phyloP scores from a whole-genome alignment of 2,797 vertebrate genomes.

The Lepilemur septentrionalis region DNA sequence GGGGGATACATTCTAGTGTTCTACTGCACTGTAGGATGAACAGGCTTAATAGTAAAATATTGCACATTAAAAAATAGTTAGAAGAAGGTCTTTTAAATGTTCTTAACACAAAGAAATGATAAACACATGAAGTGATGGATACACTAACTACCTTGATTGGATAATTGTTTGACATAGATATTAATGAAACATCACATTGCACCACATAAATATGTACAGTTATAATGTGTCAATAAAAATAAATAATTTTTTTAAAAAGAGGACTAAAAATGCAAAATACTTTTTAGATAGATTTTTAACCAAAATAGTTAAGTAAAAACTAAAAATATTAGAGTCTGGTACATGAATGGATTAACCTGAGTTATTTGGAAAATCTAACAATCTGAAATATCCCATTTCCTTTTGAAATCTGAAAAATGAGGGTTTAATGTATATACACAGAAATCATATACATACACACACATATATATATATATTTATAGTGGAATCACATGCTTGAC shows the following conservation, averaged over 20 bases:
- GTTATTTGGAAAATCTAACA: background rate
- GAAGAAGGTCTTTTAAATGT: background rate
- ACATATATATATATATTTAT: background rate
- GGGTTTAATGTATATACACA: background rate
- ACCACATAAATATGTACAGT: background rate
- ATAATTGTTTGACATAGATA: background rate
- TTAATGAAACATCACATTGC: background rate
- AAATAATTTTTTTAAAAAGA: background rate
- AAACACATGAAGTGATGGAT: background rate
- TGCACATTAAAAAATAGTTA: background rate
- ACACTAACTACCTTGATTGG: background rate
- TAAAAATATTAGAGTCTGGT: background rate
- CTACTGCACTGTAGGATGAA: background rate
- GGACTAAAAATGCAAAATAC: background rate
- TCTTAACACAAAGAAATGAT: background rate
- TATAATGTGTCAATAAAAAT: background rate
- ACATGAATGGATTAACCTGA: background rate
- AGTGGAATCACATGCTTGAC: conserved; percentile 12
- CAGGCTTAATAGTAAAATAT: background rate
- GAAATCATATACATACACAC: background rate
- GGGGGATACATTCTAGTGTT: background rate
- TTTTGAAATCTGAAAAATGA: conserved; percentile 36
- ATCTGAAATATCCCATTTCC: background rate
- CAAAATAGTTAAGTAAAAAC: background rate
- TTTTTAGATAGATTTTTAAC: background rate